Conservation (phyloP, 2,888 invertebrate genomes). For the Scrobipalpa atriplicella region DNA sequence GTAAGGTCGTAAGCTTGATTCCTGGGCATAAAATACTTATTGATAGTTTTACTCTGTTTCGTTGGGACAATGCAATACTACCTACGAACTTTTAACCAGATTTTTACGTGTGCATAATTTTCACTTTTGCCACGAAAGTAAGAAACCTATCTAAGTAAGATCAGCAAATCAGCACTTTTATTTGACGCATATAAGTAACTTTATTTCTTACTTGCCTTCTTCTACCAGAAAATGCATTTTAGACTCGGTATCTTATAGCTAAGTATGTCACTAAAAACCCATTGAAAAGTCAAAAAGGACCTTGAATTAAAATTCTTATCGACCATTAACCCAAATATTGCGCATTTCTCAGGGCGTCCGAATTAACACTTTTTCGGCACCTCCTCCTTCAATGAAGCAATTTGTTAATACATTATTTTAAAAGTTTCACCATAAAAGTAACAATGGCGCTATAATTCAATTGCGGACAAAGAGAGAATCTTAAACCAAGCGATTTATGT, state of each 20-base stretch:
- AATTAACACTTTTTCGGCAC: constrained; percentile 17
- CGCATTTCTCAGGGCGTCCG: constrained; percentile 5
- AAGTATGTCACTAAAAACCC: neutral
- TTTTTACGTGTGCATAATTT: no score
- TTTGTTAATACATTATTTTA: constrained; percentile 27
- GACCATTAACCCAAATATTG: constrained; percentile 20
- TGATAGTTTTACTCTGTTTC: no score
- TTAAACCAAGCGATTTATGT: constrained; percentile 35
- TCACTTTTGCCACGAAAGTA: no score
- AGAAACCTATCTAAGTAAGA: no score
- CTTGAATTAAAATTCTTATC: neutral
- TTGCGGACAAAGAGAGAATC: constrained; percentile 32
- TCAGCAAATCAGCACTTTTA: no score
- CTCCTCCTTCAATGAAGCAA: constrained; percentile 30
- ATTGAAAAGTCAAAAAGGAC: neutral
- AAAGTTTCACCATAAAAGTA: constrained; percentile 38
- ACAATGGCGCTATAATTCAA: constrained; percentile 43
- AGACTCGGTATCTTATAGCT: neutral
- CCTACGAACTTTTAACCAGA: no score
- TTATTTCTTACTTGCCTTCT: no score
- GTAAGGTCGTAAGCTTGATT: no score
- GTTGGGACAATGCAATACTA: no score
- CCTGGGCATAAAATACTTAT: no score
- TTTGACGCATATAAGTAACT: no score
- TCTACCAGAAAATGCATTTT: no score